Evolutionary conservation across 2,888 invertebrate genomes (phyloP), one percentile per base, ranked within the genome.

Genomic region (Lasioglossum figueresi): DNA sequence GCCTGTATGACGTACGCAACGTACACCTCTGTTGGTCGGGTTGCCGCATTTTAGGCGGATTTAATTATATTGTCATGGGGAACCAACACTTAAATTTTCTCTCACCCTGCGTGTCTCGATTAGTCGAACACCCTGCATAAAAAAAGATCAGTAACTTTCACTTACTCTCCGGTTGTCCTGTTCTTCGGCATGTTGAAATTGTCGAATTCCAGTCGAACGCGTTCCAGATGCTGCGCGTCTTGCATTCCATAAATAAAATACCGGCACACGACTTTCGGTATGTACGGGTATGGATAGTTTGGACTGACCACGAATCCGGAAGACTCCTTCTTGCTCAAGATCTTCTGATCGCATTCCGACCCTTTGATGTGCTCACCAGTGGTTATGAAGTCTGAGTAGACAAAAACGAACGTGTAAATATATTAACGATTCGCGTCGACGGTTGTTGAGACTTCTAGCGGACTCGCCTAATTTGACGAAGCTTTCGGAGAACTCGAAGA

Each of bases 221-320:
- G 97, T 95, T 99, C 99, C 95, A 99, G 96, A 95, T 99, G 98
- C 95, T 99, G 99, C 88, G 98, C 97, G 96, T 99, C 99, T 96
- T 99, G 99, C 97, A 99, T 98, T 93, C 99, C 99, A 95, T 99
- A 99, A 95, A 99, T 98, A 96, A 99, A 99, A 96, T 99, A 99
- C 95, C 98, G 98, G 96, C 99, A 99, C 92, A 99, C 98, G 95
- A 99, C 97, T 96, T 99, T 99, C 93, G 98, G 98, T 95, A 99
- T 98, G 96, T 99, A 99, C 90, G 98, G 98, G 96, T 97, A 98
- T 94, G 99, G 99, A 96, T 98, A 99, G 96, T 99, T 99, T 92
- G 99, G 99, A 95, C 99, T 99, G 96, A 98, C 98, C 93, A 99
- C 98, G 95, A 96, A 97, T 92, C 99, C 99, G 93, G 97, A 97